Evolutionary conservation across 2,888 invertebrate species (phyloP).

Genomic region (Drosophila fulvimacula): DNA sequence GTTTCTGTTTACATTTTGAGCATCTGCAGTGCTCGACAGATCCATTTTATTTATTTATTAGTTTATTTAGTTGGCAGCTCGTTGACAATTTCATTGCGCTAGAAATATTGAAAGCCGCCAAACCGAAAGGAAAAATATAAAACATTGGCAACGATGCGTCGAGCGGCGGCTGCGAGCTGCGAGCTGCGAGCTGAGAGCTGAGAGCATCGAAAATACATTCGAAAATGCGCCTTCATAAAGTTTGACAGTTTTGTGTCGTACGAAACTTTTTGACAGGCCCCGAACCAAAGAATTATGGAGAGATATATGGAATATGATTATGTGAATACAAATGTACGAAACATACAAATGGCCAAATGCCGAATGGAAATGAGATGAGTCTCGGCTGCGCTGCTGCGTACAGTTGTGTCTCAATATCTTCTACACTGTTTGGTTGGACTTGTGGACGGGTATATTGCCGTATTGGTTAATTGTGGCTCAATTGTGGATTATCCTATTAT

Average conservation of each 20-base stretch:
- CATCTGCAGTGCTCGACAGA: constrained; percentile 41
- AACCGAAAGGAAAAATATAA: constrained; percentile 5
- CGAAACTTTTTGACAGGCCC: constrained; percentile 60
- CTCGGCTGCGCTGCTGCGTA: constrained; percentile 13
- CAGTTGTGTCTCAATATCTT: constrained; percentile 28
- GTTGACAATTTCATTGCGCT: constrained; percentile 70
- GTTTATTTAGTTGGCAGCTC: constrained; percentile 66
- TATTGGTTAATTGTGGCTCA: not conserved
- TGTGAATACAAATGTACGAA: not conserved
- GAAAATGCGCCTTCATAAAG: constrained; percentile 53
- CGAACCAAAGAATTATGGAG: constrained; percentile 40
- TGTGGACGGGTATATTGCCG: constrained; percentile 1
- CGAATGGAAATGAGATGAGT: constrained; percentile 30
- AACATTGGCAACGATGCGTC: constrained; percentile 6
- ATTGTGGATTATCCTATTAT: not conserved
- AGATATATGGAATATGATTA: constrained; percentile 28
- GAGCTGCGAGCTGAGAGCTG: too few relatives aligned
- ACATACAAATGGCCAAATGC: constrained; percentile 9
- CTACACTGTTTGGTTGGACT: not conserved
- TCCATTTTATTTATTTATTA: constrained; percentile 42
- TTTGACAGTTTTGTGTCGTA: constrained; percentile 69
- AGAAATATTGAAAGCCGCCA: constrained; percentile 37
- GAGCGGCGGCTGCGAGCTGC: not conserved
- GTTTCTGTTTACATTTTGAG: constrained; percentile 10
- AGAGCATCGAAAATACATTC: constrained; percentile 35